Conservation (phyloP, 2,113 vertebrate species). For the Probosciger aterrimus region DNA sequence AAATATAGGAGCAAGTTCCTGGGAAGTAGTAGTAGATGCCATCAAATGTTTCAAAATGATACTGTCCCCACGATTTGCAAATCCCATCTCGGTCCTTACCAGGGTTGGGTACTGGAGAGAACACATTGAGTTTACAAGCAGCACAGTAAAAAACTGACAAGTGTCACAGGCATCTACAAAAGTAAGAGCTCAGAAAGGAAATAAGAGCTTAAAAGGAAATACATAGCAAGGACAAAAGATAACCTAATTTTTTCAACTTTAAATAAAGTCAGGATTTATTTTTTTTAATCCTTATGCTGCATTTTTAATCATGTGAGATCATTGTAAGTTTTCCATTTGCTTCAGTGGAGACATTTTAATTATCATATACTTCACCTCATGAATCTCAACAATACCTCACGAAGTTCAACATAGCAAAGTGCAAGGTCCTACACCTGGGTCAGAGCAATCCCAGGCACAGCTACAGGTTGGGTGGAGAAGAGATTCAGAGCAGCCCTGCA, state of each 20-base stretch:
- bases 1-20: slow-evolving; percentile 94
- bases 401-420: neutral
- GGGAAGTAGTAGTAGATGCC: slow-evolving; percentile 97
- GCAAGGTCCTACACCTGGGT: neutral
- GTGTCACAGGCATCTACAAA: neutral
- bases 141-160: neutral
- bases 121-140: slow-evolving; percentile 25
- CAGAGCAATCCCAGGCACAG: neutral
- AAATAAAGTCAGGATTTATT: neutral
- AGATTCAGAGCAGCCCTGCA: neutral
- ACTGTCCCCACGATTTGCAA: slow-evolving; percentile 96
- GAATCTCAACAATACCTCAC: neutral
- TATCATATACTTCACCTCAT: neutral
- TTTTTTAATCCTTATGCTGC: neutral
- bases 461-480: neutral
- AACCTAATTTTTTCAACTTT: neutral
- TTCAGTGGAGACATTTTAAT: neutral
- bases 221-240: neutral
- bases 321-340: neutral
- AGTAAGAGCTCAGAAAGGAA: neutral
- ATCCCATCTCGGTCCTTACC: slow-evolving; percentile 93
- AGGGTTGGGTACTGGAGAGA: slow-evolving; percentile 86
- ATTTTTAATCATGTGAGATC: neutral
- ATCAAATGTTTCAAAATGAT: slow-evolving; percentile 98
- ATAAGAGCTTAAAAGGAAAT: neutral